Evolutionary conservation across 2,888 invertebrate species (phyloP).

Genomic region (Thelaira solivaga): DNA sequence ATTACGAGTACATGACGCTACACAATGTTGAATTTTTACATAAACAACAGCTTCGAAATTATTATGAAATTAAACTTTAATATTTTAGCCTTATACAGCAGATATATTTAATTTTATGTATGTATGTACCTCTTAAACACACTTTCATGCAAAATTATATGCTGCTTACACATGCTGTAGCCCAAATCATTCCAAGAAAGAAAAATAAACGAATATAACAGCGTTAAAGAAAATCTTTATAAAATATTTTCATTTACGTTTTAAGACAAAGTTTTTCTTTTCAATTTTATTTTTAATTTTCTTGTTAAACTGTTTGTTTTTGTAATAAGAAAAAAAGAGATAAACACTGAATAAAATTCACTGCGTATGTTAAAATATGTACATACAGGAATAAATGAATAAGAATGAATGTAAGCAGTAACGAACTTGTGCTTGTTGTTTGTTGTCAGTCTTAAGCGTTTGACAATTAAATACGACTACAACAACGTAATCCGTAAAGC

Average conservation of each 20-base stretch:
- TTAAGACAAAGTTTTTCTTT: neutral
- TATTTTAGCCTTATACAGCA: neutral
- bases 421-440: conserved; percentile 8
- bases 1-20: too few species aligned
- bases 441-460: conserved; percentile 42
- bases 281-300: conserved; percentile 1
- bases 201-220: neutral
- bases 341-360: neutral
- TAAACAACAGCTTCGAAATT: too few species aligned
- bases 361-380: neutral
- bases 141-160: too few species aligned
- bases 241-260: neutral
- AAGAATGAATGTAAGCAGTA: too few species aligned
- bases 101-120: neutral
- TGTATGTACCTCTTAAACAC: too few species aligned
- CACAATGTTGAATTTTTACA: too few species aligned
- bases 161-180: too few species aligned
- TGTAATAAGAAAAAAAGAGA: neutral
- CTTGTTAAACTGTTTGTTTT: neutral
- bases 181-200: too few species aligned
- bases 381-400: neutral
- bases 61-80: conserved; percentile 16
- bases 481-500: conserved; percentile 27
- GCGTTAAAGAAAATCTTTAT: neutral
- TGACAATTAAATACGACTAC: conserved; percentile 32